These are phyloP conservation scores for Bostrychus sinensis DNA, from an alignment of 2,113 vertebrate genomes.

Conservation along the genomic window DNA sequence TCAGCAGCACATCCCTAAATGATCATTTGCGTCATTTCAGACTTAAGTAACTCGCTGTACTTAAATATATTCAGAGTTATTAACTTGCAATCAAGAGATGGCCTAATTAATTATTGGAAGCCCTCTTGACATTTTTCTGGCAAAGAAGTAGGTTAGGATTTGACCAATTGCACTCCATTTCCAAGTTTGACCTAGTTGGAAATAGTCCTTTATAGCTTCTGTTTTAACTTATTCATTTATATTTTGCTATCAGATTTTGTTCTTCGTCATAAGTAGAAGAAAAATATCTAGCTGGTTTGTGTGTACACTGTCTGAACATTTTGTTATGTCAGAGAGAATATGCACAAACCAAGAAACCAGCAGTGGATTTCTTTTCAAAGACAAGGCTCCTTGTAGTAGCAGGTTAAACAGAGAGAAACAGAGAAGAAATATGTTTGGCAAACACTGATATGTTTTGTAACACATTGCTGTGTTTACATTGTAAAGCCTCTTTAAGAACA, in stretches of 20 bases:
- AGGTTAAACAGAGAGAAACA: slow-evolving; percentile 8
- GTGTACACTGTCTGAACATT: neutral
- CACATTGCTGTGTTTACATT: slow-evolving; percentile 65
- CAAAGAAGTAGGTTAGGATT: too few relatives aligned
- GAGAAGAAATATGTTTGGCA: slow-evolving; percentile 41
- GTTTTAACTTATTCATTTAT: too few relatives aligned
- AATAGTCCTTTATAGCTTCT: too few relatives aligned
- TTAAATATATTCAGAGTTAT: too few relatives aligned
- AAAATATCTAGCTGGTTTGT: neutral
- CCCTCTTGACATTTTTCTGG: too few relatives aligned
- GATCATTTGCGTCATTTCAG: neutral
- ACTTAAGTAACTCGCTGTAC: neutral
- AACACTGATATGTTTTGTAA: slow-evolving; percentile 67
- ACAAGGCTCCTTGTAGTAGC: neutral
- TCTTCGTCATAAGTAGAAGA: too few relatives aligned
- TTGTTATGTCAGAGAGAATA: neutral
- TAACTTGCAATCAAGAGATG: neutral
- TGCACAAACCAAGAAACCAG: neutral
- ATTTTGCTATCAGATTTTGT: too few relatives aligned
- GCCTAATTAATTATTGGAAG: neutral
- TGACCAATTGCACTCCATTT: too few relatives aligned
- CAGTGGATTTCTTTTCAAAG: slow-evolving; percentile 2
- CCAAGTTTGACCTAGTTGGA: too few relatives aligned
- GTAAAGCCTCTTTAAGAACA: slow-evolving; percentile 56
- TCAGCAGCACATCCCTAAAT: neutral